These are phyloP conservation scores for Apis dorsata DNA, from an alignment of 1,140 invertebrate species.

Conservation along the genomic window DNA sequence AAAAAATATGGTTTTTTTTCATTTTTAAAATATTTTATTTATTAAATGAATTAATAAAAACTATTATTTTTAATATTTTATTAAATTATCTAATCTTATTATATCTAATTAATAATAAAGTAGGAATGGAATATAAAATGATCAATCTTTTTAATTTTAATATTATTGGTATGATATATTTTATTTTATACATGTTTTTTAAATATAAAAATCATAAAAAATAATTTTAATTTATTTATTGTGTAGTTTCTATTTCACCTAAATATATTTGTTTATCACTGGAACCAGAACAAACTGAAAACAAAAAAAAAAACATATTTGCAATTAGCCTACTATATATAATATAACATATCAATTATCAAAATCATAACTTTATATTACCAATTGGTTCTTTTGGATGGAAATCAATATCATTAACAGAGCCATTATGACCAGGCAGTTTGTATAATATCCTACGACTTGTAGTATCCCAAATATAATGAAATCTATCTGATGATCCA, in stretches of 20 bases:
- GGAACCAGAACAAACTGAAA: conserved; percentile 93
- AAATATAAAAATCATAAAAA: conserved; percentile 7
- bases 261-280: conserved; percentile 98
- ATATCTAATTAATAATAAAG: too few species aligned
- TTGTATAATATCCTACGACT: conserved; percentile 95
- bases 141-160: background rate
- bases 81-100: background rate
- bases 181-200: conserved; percentile 29
- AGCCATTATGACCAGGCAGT: conserved; percentile 98
- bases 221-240: background rate
- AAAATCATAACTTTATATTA: conserved; percentile 71
- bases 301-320: conserved; percentile 71
- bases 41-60: background rate
- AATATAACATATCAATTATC: background rate
- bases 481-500: conserved; percentile 96
- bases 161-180: conserved; percentile 18
- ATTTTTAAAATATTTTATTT: background rate
- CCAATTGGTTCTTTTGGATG: conserved; percentile 96
- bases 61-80: background rate
- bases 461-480: conserved; percentile 98
- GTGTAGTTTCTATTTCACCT: conserved; percentile 91
- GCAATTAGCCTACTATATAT: background rate
- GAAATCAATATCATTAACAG: conserved; percentile 98
- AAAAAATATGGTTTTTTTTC: too few species aligned
- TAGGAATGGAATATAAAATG: background rate